These are phyloP conservation scores for Ichneumoninae sp. DNA, from an alignment of 2,888 invertebrate genomes.

Conservation along the genomic window DNA sequence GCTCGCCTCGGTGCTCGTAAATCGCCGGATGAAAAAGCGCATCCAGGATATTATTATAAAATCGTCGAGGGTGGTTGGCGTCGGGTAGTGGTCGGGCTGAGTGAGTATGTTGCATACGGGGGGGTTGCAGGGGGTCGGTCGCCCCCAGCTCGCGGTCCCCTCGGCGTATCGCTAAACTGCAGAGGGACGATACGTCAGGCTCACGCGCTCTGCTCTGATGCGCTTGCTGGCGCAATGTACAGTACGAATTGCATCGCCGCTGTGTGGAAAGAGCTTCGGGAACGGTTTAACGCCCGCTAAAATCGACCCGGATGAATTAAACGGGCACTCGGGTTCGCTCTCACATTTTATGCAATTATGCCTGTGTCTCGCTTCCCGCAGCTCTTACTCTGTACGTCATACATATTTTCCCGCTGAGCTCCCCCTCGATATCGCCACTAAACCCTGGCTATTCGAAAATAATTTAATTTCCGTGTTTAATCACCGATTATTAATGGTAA, in stretches of 20 bases:
- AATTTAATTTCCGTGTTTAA: constrained; percentile 17
- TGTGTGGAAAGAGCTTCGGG: constrained; percentile 46
- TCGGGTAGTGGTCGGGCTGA: constrained; percentile 28
- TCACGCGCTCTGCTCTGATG: constrained; percentile 52
- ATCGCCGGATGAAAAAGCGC: constrained; percentile 73
- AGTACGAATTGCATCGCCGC: constrained; percentile 36
- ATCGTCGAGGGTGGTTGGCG: constrained; percentile 63
- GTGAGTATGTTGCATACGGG: constrained; percentile 23
- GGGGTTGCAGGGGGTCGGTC: constrained; percentile 9
- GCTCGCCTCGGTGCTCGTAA: constrained; percentile 67
- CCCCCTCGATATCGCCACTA: constrained; percentile 20
- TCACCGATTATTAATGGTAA: constrained; percentile 1
- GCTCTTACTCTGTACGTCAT: constrained; percentile 10
- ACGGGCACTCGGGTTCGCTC: constrained; percentile 56
- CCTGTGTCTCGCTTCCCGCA: constrained; percentile 10
- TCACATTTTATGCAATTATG: constrained; percentile 56
- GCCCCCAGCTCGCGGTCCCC: background rate
- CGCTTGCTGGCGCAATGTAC: constrained; percentile 33
- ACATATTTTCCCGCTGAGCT: constrained; percentile 32
- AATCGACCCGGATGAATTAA: constrained; percentile 62
- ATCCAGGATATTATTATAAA: constrained; percentile 74
- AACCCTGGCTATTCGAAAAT: constrained; percentile 12
- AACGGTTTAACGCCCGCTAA: constrained; percentile 62
- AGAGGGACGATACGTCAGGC: constrained; percentile 67
- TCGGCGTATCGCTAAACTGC: constrained; percentile 69